Percentiles rank a stretch among this genome's conserved stretches.
Conservation (phyloP, 2,888 invertebrate genomes). For the Drosophila meridionalis region DNA sequence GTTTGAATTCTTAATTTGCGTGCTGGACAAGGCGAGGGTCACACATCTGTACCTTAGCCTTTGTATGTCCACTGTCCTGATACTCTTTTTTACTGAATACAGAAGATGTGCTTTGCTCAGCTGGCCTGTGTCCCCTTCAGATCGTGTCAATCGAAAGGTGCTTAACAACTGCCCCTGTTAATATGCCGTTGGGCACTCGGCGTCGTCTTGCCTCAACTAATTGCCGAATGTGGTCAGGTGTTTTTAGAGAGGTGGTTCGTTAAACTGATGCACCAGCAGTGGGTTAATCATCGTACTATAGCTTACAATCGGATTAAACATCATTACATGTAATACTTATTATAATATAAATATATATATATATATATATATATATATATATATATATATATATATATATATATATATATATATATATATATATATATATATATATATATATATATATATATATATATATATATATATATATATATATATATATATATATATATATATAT, state of each 20-base stretch:
- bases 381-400: too few species aligned
- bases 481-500: too few species aligned
- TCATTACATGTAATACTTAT: neutral
- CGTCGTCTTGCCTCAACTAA: slow-evolving; percentile 62
- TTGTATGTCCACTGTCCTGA: slow-evolving; percentile 19
- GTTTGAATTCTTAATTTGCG: slow-evolving; percentile 78
- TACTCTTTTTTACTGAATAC: slow-evolving; percentile 32
- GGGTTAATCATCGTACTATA: slow-evolving; percentile 34
- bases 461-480: too few species aligned
- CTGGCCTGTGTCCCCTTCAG: slow-evolving; percentile 37
- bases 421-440: too few species aligned
- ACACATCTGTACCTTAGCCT: slow-evolving; percentile 23
- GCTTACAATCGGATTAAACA: slow-evolving; percentile 5
- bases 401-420: too few species aligned
- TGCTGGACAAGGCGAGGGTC: slow-evolving; percentile 46
- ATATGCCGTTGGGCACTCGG: slow-evolving; percentile 50
- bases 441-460: too few species aligned
- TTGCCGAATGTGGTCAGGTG: slow-evolving; percentile 73
- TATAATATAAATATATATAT: neutral
- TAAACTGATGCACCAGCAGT: slow-evolving; percentile 19
- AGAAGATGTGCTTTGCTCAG: slow-evolving; percentile 41
- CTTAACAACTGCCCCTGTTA: slow-evolving; percentile 61
- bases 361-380: too few species aligned
- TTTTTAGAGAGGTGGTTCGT: slow-evolving; percentile 44
- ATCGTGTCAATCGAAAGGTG: slow-evolving; percentile 72